Evolutionary conservation across 2,888 invertebrate species (phyloP).

Genomic region (Papilio gigon): DNA sequence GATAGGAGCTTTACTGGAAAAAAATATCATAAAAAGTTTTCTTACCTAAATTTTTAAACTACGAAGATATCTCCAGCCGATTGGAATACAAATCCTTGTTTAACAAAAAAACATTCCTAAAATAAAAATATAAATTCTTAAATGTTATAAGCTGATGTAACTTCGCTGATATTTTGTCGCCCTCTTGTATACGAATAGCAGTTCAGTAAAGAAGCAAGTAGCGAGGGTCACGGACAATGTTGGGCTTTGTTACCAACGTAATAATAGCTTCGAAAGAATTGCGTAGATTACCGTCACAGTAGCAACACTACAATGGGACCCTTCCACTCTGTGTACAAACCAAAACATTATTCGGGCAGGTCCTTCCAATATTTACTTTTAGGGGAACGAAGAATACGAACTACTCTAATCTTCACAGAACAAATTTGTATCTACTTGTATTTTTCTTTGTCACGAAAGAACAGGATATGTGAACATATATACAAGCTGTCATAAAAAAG

Average conservation of each 20-base stretch:
- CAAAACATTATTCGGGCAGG: conserved; percentile 44
- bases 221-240: conserved; percentile 55
- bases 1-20: background rate
- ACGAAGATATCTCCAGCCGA: background rate
- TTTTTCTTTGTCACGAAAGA: background rate
- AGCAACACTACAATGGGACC: conserved; percentile 59
- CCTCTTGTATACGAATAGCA: conserved; percentile 20
- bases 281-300: conserved; percentile 61
- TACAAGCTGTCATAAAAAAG: background rate
- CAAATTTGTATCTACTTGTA: conserved; percentile 10
- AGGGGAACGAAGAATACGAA: conserved; percentile 37
- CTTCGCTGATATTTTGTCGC: conserved; percentile 15
- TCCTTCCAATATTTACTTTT: conserved; percentile 41
- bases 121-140: background rate
- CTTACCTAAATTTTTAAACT: conserved; percentile 1
- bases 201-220: conserved; percentile 33
- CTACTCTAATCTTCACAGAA: conserved; percentile 27
- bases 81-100: conserved; percentile 10
- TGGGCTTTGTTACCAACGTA: conserved; percentile 65
- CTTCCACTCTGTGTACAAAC: conserved; percentile 55
- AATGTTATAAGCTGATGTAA: conserved; percentile 6
- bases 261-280: conserved; percentile 62
- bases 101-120: background rate
- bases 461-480: background rate
- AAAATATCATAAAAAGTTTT: background rate